These are phyloP conservation scores for Andrena cerasifolii DNA, from an alignment of 1,140 invertebrate species.

Conservation along the genomic window DNA sequence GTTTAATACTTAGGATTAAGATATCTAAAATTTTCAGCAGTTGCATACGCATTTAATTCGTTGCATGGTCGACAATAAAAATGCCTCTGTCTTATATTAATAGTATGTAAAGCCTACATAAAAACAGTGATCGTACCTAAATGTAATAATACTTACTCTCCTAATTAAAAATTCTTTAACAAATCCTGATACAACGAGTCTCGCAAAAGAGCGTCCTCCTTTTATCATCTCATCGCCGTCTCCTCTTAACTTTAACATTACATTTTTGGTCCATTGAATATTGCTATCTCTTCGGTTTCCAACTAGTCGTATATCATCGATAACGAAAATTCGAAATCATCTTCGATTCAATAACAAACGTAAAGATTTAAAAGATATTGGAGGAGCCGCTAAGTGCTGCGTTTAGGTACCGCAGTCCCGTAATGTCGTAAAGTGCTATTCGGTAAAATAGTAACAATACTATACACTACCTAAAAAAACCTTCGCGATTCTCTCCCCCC, in stretches of 20 bases:
- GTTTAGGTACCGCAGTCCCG: conserved; percentile 28
- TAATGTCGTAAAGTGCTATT: conserved; percentile 10
- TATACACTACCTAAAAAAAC: conserved; percentile 37
- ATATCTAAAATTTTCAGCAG: conserved; percentile 43
- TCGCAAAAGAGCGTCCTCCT: conserved; percentile 1
- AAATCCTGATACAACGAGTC: conserved; percentile 22
- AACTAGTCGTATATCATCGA: conserved; percentile 26
- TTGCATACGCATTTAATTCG: conserved; percentile 28
- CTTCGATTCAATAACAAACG: conserved; percentile 32
- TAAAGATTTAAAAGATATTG: conserved; percentile 39
- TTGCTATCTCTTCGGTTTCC: conserved; percentile 53
- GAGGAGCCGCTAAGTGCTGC: conserved; percentile 44
- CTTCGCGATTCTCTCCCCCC: neutral
- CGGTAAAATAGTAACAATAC: conserved; percentile 26
- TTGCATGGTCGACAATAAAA: conserved; percentile 50
- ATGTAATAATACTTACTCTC: conserved; percentile 56
- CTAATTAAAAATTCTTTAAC: conserved; percentile 48
- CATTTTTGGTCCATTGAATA: conserved; percentile 65
- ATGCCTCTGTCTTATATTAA: conserved; percentile 29
- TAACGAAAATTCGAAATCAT: conserved; percentile 17
- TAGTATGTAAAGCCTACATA: conserved; percentile 38
- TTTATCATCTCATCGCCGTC: conserved; percentile 4
- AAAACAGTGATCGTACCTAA: conserved; percentile 45
- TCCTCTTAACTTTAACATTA: conserved; percentile 52
- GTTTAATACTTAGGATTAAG: conserved; percentile 49